These are phyloP conservation scores for Trichopoda pennipes DNA, from an alignment of 2,888 invertebrate genomes.

Conservation along the genomic window DNA sequence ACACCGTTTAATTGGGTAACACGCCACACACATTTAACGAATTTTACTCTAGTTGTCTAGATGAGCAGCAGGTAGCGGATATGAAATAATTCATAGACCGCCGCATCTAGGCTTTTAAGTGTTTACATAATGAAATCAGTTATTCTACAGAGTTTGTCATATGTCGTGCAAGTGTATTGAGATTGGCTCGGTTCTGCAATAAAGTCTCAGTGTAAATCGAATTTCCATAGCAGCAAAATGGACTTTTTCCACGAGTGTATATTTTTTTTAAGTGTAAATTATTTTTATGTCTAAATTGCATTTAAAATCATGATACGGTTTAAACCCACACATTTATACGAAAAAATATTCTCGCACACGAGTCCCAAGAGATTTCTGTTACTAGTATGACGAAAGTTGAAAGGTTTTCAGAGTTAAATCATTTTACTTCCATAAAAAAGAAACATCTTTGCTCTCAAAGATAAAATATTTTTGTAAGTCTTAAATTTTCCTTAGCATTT, in stretches of 20 bases:
- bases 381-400: neutral
- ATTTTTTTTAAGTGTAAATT: too few relatives aligned
- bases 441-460: constrained; percentile 17
- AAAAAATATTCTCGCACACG: neutral
- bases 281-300: constrained; percentile 57
- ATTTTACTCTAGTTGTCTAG: too few relatives aligned
- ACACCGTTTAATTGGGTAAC: too few relatives aligned
- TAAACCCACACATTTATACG: neutral
- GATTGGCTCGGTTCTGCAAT: too few relatives aligned
- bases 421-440: constrained; percentile 27
- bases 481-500: constrained; percentile 1
- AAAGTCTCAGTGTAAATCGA: too few relatives aligned
- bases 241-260: constrained; percentile 41
- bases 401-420: constrained; percentile 29
- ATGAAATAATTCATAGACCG: too few relatives aligned
- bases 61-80: too few relatives aligned
- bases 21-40: too few relatives aligned
- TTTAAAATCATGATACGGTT: constrained; percentile 28
- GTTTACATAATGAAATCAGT: too few relatives aligned
- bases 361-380: constrained; percentile 5
- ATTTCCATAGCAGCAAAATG: neutral
- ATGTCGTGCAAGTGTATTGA: too few relatives aligned
- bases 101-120: too few relatives aligned
- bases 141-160: too few relatives aligned
- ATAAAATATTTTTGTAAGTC: constrained; percentile 43